These are phyloP conservation scores for Pachyrhynchus sulphureomaculatus DNA, from an alignment of 1,140 invertebrate genomes.

Conservation along the genomic window DNA sequence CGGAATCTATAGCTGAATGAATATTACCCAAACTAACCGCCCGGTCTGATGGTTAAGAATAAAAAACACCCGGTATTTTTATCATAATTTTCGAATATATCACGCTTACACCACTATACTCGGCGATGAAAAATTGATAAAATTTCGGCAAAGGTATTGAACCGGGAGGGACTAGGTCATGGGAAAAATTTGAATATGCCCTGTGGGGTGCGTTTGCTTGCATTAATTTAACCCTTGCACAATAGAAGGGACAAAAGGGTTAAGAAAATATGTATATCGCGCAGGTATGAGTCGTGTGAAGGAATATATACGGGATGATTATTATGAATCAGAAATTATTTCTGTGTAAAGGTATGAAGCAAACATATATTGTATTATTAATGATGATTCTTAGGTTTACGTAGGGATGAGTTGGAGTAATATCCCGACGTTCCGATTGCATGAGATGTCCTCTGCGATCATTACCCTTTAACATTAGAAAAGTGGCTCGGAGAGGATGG, in stretches of 20 bases:
- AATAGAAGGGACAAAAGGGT: conserved; percentile 16
- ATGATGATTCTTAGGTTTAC: too few species aligned
- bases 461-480: too few species aligned
- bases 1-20: conserved; percentile 10
- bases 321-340: too few species aligned
- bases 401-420: too few species aligned
- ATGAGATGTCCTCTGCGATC: too few species aligned
- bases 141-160: conserved; percentile 23
- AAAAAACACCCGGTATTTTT: conserved; percentile 22
- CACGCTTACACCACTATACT: conserved; percentile 11
- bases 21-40: conserved; percentile 22
- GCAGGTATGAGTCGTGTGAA: conserved; percentile 4
- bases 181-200: conserved; percentile 23
- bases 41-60: conserved; percentile 19
- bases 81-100: conserved; percentile 25
- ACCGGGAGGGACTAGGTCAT: conserved; percentile 8
- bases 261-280: conserved; percentile 10
- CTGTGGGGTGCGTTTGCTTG: conserved; percentile 21
- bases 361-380: too few species aligned
- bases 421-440: too few species aligned
- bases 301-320: conserved; percentile 2
- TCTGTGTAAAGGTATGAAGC: too few species aligned
- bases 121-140: conserved; percentile 27
- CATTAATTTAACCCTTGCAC: conserved; percentile 21
- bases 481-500: too few species aligned